Evolutionary conservation across 2,113 vertebrate genomes (phyloP), one percentile per base, ranked within the genome.

Genomic region (Mastomys natalensis): DNA sequence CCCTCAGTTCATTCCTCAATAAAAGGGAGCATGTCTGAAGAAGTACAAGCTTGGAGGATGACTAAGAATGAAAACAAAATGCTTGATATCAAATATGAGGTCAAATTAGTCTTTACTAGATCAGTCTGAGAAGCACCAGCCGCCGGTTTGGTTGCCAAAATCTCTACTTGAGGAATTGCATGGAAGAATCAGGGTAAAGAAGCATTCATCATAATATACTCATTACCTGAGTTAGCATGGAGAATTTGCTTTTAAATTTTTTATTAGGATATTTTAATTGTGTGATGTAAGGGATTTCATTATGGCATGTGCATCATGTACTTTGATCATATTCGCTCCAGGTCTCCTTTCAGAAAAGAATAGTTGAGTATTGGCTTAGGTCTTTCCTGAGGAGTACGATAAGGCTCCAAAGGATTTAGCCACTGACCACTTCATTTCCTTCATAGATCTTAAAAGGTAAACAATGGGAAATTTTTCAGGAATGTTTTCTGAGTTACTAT

Each of bases 271-370:
- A 87, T 53, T 66, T 51, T 86, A 68, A 53, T 87, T 87, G 45
- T 70, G 6, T 55, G 26, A 17, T 53, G 12, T 72, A 70, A 87
- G 64, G 34, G 12, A 24, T 72, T 70, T 37, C 48, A 53, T 72
- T 70, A n/a, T 48, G 62, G 45, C 10, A 51, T 51, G 8, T 70
- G 5, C 34, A 40, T 70, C 66, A 86, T 66, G 85, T 53, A n/a
- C 13, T 72, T 88, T 72, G 66, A 34, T 53, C 48, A 40, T 53
- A 55, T 72, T 19, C 1, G 8, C 22, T 72, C 48, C 34, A 55
- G 21, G 3, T 29, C 51, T 93, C 37, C 93, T 53, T 95, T 96
- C 12, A 95, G 58, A 62, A 66, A 95, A 94, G 72, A 94, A 94
- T n/a, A 0, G 62, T n/a, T 24, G 55, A 40, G 0, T 10, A 77